Evolutionary conservation across 2,113 vertebrate species (phyloP).

Genomic region (Pao palembangensis): DNA sequence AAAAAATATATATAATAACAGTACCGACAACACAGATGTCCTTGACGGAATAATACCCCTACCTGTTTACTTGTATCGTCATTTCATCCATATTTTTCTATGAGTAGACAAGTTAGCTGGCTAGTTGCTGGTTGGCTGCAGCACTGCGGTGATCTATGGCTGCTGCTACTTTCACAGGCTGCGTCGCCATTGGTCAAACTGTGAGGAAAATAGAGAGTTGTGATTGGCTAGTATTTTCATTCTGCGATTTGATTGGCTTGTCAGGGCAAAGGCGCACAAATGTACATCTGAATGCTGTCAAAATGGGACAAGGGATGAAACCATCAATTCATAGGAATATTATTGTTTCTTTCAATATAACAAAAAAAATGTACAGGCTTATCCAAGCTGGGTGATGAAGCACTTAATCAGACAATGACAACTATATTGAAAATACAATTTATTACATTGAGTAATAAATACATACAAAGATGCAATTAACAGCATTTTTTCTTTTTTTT

Average conservation of each 20-base stretch:
- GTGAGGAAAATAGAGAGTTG: not conserved
- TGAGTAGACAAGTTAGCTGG: slow-evolving; percentile 27
- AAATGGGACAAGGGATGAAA: slow-evolving; percentile 8
- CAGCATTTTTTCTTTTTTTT: slow-evolving; percentile 75
- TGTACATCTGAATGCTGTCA: not conserved
- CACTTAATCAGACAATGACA: slow-evolving; percentile 47
- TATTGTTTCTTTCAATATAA: no score
- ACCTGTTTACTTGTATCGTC: slow-evolving; percentile 55
- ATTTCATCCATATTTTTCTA: slow-evolving; percentile 63
- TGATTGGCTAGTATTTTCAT: slow-evolving; percentile 52
- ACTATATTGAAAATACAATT: slow-evolving; percentile 98
- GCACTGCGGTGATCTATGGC: slow-evolving; percentile 57
- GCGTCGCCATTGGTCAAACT: slow-evolving; percentile 22
- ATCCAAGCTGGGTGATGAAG: not conserved
- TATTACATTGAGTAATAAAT: slow-evolving; percentile 99
- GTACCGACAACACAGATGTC: no score
- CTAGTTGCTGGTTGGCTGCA: slow-evolving; percentile 57
- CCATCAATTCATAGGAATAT: not conserved
- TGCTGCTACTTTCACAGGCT: slow-evolving; percentile 22
- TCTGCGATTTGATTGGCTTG: slow-evolving; percentile 47
- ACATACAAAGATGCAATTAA: slow-evolving; percentile 98
- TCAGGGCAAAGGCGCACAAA: not conserved
- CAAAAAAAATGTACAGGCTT: not conserved
- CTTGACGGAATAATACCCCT: slow-evolving; percentile 7
- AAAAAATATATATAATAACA: not conserved